These are phyloP conservation scores for Fragum sueziense DNA, from an alignment of 2,888 invertebrate genomes.

Conservation along the genomic window DNA sequence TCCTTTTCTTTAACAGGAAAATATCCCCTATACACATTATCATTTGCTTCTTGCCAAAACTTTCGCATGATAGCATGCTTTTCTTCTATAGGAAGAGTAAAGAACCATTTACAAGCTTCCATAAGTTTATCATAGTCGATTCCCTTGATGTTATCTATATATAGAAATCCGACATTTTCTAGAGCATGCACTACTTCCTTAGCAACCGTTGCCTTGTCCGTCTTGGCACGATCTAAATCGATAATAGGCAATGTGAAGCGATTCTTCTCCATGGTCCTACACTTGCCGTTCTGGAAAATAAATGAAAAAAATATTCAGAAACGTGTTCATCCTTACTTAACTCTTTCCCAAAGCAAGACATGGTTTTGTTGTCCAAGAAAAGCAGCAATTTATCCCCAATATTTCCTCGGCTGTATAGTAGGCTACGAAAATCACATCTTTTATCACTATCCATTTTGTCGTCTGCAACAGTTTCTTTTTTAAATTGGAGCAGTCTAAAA, in stretches of 20 bases:
- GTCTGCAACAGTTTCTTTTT: too few species aligned
- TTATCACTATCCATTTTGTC: too few species aligned
- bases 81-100: conserved; percentile 54
- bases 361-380: too few species aligned
- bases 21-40: conserved; percentile 69
- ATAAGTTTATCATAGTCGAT: conserved; percentile 61
- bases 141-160: conserved; percentile 65
- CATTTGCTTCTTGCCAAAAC: conserved; percentile 61
- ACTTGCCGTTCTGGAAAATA: not conserved
- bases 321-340: too few species aligned
- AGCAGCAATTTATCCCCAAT: too few species aligned
- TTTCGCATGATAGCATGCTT: conserved; percentile 59
- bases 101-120: conserved; percentile 65
- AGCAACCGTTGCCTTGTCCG: conserved; percentile 54
- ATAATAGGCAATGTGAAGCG: conserved; percentile 62
- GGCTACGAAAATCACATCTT: too few species aligned
- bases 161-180: conserved; percentile 69
- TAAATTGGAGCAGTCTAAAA: too few species aligned
- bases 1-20: conserved; percentile 66
- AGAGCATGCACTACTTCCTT: conserved; percentile 63
- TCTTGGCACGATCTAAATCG: conserved; percentile 61
- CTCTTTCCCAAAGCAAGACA: too few species aligned
- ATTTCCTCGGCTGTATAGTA: too few species aligned
- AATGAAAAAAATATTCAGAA: too few species aligned
- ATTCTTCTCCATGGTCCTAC: not conserved